Base-by-base conservation (phyloP, 1,140 invertebrate genomes). In the Neodiprion fabricii region DNA sequence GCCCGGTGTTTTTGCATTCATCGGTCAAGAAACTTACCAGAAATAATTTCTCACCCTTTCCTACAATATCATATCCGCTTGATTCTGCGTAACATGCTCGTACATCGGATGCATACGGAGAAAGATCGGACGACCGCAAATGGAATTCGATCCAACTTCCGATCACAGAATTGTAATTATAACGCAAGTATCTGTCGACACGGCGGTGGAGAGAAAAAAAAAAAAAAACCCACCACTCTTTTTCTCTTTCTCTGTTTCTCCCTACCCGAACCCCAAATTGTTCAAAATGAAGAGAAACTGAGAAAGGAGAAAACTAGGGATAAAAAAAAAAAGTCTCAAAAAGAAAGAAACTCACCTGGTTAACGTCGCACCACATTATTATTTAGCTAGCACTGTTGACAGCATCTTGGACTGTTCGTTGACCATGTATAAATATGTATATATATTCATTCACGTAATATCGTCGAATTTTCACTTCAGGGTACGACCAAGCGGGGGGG, bases 321-420 rank as follows among this genome's bases (percentile, higher is more conserved):
- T 67, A 48, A 72, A 65, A 47, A n/a, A 68, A 23, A 11, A 12
- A 61, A 23, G 5, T 74, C 28, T 65, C 14, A 49, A 65, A 72
- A 65, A 72, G 40, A 72, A 72, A 66, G 23, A 50, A 81, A 87
- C 86, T 89, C 86, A 88, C 87, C 87, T 89, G 87, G 83, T 84
- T 84, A 86, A 87, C 83, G 86, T 89, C 87, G 87, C 85, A 87
- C 87, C 86, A 88, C 87, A 89, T 89, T 85, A 85, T 88, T 87
- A 86, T 86, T 86, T 87, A 81, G 85, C 86, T 87, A 83, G 83
- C 86, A 83, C 79, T 79, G 84, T 84, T 80, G 85, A 87, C 86
- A 87, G 85, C 87, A 88, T 89, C 84, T 87, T 86, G 85, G 80
- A 81, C 75, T 81, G 82, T 82, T 83, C 79, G 79, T 81, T 77